Evolutionary conservation across 2,113 vertebrate species (phyloP), one percentile per base, ranked within the genome.

Genomic region (Ranitomeya variabilis): DNA sequence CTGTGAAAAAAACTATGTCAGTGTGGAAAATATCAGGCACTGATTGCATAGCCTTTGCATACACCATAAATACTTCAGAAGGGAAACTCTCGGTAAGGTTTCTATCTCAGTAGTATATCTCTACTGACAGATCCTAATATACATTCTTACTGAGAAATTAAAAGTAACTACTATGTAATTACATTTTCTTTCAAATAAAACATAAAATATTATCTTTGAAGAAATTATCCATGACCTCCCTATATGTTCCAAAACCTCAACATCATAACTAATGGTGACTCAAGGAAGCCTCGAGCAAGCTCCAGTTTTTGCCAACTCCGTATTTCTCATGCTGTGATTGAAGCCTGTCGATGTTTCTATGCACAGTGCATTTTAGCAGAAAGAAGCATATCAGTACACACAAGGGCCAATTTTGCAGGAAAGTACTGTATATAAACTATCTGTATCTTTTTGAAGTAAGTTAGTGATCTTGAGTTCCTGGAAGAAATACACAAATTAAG

Each of bases 271-370:
- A 26, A 71, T 71, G n/a, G 26, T 71, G 67, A 71, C 67, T 26
- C 67, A 14, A 23, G 67, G 7, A 3, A 71, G 67, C 67, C 67
- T 26, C 67, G 3, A 71, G 67, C 67, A 71, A 14, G 23, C 67
- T 71, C 67, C 67, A 31, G 67, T 71, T 23, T 26, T 71, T 71
- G 67, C 67, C 67, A 71, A 71, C n/a, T 71, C 23, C n/a, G 12
- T 71, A 31, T 71, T 71, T 71, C 67, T 71, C n/a, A 31, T 26
- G 67, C 67, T 71, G 67, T 71, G 67, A 71, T 71, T 11, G n/a
- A 67, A 67, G 64, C 64, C 62, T 67, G 67, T 26, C 67, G 23
- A n/a, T 14, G 23, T 71, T 71, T 23, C 66, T 69, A 69, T 12
- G n/a, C 23, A 23, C 66, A 13, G 66, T 69, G n/a, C 66, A 69